phyloP scores from a whole-genome alignment of 2,797 vertebrate genomes.

The Bufotes viridis region DNA sequence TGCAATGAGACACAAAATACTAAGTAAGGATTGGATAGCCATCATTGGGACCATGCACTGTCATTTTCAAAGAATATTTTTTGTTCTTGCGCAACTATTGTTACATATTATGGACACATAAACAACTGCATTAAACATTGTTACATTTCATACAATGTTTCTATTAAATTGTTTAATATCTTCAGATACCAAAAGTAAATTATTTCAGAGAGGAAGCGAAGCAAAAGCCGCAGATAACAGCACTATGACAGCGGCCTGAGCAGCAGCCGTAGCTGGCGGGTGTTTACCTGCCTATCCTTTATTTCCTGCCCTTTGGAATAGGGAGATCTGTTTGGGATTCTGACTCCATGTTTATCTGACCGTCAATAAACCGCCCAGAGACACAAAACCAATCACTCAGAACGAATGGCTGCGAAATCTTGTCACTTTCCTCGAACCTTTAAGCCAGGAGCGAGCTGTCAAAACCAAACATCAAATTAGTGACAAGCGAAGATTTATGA shows the following conservation, averaged over 20 bases:
- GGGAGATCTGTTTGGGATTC: conserved; percentile 53
- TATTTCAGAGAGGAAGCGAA: background rate
- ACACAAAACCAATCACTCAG: conserved; percentile 55
- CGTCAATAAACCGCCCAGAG: conserved; percentile 52
- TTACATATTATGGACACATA: too few relatives aligned
- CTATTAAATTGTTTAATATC: conserved; percentile 9
- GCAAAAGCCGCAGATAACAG: conserved; percentile 11
- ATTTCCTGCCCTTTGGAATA: conserved; percentile 20
- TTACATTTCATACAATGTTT: background rate
- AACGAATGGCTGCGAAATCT: conserved; percentile 21
- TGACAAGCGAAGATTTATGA: conserved; percentile 46
- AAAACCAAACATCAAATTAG: conserved; percentile 45
- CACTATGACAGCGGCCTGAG: background rate
- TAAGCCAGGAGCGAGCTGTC: conserved; percentile 32
- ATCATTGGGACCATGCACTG: too few relatives aligned
- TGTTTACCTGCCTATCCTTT: conserved; percentile 20
- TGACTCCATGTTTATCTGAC: conserved; percentile 46
- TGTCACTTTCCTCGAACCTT: conserved; percentile 33
- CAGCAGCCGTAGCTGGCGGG: conserved; percentile 12
- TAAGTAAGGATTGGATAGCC: too few relatives aligned
- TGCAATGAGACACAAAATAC: too few relatives aligned
- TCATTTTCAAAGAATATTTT: too few relatives aligned
- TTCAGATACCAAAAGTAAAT: background rate
- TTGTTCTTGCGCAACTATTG: too few relatives aligned
- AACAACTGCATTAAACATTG: too few relatives aligned